Conservation (phyloP, 2,888 invertebrate genomes). For the Stramonita haemastoma region DNA sequence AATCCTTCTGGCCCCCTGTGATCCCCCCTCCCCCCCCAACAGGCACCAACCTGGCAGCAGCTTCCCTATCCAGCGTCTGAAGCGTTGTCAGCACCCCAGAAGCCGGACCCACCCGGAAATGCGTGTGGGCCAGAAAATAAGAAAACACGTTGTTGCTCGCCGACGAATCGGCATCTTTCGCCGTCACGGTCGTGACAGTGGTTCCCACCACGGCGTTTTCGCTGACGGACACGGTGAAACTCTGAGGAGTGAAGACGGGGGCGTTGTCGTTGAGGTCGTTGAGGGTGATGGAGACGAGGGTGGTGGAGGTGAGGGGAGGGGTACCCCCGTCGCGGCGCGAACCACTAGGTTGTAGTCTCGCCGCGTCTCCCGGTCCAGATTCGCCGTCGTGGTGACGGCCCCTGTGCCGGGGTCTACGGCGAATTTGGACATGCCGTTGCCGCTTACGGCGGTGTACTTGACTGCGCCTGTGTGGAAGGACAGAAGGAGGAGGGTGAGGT, state of each 20-base stretch:
- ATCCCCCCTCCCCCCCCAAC: not conserved
- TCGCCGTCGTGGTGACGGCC: constrained; percentile 51
- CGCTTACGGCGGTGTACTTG: constrained; percentile 57
- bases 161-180: constrained; percentile 62
- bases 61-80: constrained; percentile 63
- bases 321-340: constrained; percentile 59
- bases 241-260: constrained; percentile 58
- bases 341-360: constrained; percentile 47
- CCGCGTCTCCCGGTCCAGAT: constrained; percentile 59
- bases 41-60: constrained; percentile 53
- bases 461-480: constrained; percentile 50
- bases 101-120: constrained; percentile 55
- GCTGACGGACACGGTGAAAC: constrained; percentile 53
- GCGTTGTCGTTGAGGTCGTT: constrained; percentile 68
- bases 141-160: constrained; percentile 62
- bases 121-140: constrained; percentile 48
- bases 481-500: not conserved
- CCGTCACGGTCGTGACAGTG: constrained; percentile 55
- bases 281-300: constrained; percentile 58
- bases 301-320: constrained; percentile 53
- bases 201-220: constrained; percentile 59
- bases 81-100: constrained; percentile 60
- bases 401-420: constrained; percentile 59
- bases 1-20: no score
- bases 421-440: constrained; percentile 59